Evolutionary conservation across 2,888 invertebrate species (phyloP).

Genomic region (Panorpa germanica): DNA sequence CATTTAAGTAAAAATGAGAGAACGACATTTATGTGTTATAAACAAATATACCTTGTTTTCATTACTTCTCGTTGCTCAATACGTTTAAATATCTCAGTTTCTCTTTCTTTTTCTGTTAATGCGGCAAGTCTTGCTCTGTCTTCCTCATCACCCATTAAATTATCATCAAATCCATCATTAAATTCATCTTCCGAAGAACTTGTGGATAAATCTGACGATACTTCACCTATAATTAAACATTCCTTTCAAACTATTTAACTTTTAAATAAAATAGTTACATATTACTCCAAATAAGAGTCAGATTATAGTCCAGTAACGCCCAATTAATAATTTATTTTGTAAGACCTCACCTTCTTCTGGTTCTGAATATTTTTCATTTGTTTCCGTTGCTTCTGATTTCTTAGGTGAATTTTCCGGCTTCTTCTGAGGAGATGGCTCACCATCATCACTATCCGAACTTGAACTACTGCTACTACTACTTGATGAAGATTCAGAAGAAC

Average conservation of each 20-base stretch:
- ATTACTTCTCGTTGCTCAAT: constrained; percentile 88
- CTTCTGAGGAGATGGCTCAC: constrained; percentile 18
- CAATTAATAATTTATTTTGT: too few relatives aligned
- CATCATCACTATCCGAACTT: too few relatives aligned
- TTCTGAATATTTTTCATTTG: constrained; percentile 43
- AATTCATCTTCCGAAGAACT: constrained; percentile 67
- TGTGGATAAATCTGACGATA: constrained; percentile 47
- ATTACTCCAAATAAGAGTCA: background rate
- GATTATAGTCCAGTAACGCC: too few relatives aligned
- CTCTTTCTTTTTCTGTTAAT: constrained; percentile 92
- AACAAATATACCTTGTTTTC: constrained; percentile 49
- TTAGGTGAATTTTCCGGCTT: constrained; percentile 19
- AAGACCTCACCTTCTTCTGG: constrained; percentile 52
- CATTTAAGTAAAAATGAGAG: too few relatives aligned
- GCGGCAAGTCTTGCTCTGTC: constrained; percentile 77
- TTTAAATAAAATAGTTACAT: constrained; percentile 1
- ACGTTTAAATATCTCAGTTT: constrained; percentile 92
- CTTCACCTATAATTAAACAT: constrained; percentile 40
- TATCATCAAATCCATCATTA: constrained; percentile 92
- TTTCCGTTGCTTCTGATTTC: too few relatives aligned
- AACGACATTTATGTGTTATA: too few relatives aligned
- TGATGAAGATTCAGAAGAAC: too few relatives aligned
- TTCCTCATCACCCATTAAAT: constrained; percentile 92
- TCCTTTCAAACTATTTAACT: constrained; percentile 1
- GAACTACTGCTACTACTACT: too few relatives aligned